Conservation (phyloP, 2,888 invertebrate species). For the Scaptomyza parva region DNA sequence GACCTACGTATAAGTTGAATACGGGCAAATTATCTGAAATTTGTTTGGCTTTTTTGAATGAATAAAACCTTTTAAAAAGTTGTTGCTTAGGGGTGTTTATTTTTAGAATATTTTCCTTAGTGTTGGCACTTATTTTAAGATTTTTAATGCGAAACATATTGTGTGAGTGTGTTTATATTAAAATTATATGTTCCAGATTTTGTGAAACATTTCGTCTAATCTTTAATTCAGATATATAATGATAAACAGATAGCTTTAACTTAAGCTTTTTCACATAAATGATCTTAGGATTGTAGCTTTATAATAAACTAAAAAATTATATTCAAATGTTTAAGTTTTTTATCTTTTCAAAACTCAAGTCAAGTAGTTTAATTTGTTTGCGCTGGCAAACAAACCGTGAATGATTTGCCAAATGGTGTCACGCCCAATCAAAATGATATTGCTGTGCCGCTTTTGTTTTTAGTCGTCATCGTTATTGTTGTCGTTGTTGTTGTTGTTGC, state of each 20-base stretch:
- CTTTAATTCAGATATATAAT: not conserved
- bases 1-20: not conserved
- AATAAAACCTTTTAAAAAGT: not conserved
- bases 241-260: not conserved
- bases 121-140: not conserved
- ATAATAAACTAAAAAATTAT: too few species aligned
- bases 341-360: not conserved
- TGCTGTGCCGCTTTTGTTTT: constrained; percentile 17
- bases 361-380: constrained; percentile 2
- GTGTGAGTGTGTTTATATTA: not conserved
- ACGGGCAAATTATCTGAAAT: not conserved
- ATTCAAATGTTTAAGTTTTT: not conserved
- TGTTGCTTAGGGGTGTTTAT: not conserved
- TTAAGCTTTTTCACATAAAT: too few species aligned
- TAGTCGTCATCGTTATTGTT: not conserved
- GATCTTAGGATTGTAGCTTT: too few species aligned
- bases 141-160: not conserved
- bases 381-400: constrained; percentile 20
- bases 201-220: not conserved
- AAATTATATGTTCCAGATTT: not conserved
- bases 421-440: constrained; percentile 10
- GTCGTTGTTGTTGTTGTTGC: not conserved
- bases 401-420: constrained; percentile 32
- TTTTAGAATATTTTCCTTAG: not conserved
- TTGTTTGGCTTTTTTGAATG: not conserved